Conservation (phyloP, 2,888 invertebrate genomes). For the Crossocerus cetratus region DNA sequence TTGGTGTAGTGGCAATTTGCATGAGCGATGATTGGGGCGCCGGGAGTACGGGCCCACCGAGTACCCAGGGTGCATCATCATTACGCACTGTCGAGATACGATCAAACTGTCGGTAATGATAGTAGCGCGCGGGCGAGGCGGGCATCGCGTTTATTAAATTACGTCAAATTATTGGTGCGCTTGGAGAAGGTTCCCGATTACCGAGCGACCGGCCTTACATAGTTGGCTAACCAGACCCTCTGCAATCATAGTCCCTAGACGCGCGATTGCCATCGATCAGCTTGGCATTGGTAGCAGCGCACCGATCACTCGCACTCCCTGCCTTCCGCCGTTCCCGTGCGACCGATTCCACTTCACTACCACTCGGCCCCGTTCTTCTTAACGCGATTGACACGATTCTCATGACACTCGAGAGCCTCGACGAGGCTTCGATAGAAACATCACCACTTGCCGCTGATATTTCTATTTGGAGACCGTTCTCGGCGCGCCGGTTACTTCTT, state of each 20-base stretch:
- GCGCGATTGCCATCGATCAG: slow-evolving; percentile 20
- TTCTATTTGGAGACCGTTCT: neutral
- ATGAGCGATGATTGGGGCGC: slow-evolving; percentile 69
- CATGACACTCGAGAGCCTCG: slow-evolving; percentile 40
- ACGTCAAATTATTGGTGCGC: slow-evolving; percentile 72
- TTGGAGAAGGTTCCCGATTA: slow-evolving; percentile 44
- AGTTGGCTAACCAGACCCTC: slow-evolving; percentile 25
- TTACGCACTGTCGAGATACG: slow-evolving; percentile 71
- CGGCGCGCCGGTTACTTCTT: too few relatives aligned
- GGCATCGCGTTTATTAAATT: slow-evolving; percentile 73
- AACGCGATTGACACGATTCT: slow-evolving; percentile 6
- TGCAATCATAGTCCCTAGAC: too few relatives aligned
- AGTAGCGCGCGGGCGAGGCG: slow-evolving; percentile 55
- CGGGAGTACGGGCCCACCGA: slow-evolving; percentile 51
- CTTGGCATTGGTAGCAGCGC: slow-evolving; percentile 21
- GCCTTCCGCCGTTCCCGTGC: slow-evolving; percentile 8
- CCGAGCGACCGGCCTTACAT: slow-evolving; percentile 31
- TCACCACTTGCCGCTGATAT: neutral
- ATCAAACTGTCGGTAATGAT: slow-evolving; percentile 75
- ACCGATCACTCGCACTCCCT: neutral
- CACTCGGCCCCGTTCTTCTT: too few relatives aligned
- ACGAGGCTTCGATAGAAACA: neutral
- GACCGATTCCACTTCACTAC: neutral
- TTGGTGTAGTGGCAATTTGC: slow-evolving; percentile 63
- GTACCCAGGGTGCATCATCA: slow-evolving; percentile 66